Percentiles rank a stretch among this genome's conserved stretches.
Evolutionary conservation across 2,113 vertebrate genomes (phyloP).

Genomic region (Brachypteracias leptosomus): DNA sequence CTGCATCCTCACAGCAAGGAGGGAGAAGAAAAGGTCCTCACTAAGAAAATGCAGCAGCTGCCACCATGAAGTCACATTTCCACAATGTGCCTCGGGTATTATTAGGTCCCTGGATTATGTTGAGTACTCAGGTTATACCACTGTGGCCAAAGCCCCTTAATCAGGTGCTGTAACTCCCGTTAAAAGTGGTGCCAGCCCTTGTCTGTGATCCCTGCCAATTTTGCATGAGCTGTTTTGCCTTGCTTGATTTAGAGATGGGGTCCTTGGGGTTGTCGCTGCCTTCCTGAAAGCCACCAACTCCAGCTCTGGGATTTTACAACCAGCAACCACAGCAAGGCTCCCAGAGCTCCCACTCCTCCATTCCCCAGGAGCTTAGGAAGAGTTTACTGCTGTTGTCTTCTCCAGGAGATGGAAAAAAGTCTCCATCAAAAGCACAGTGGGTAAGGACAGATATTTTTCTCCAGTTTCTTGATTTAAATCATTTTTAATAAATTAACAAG

Average conservation of each 20-base stretch:
- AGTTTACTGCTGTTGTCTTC: background rate
- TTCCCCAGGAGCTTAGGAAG: background rate
- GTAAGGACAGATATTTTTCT: background rate
- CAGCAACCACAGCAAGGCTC: fast-evolving
- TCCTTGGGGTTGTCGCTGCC: background rate
- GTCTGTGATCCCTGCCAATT: background rate
- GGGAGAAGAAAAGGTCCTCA: background rate
- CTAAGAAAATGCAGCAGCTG: background rate
- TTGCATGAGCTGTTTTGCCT: background rate
- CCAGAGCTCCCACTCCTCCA: background rate
- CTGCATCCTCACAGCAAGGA: background rate
- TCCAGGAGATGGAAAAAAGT: background rate
- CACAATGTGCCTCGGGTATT: background rate
- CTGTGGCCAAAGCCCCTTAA: background rate
- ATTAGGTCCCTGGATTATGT: background rate
- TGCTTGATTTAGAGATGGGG: background rate
- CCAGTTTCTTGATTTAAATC: background rate
- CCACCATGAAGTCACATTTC: background rate
- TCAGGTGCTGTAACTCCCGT: background rate
- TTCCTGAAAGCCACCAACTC: background rate
- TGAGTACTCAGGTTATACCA: background rate
- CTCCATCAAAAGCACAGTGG: background rate
- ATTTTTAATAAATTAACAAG: background rate
- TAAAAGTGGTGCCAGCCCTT: background rate
- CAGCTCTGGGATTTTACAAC: background rate